Percentiles rank a stretch among this genome's conserved stretches.
Conservation (phyloP, 2,113 vertebrate species). For the Callipepla squamata region DNA sequence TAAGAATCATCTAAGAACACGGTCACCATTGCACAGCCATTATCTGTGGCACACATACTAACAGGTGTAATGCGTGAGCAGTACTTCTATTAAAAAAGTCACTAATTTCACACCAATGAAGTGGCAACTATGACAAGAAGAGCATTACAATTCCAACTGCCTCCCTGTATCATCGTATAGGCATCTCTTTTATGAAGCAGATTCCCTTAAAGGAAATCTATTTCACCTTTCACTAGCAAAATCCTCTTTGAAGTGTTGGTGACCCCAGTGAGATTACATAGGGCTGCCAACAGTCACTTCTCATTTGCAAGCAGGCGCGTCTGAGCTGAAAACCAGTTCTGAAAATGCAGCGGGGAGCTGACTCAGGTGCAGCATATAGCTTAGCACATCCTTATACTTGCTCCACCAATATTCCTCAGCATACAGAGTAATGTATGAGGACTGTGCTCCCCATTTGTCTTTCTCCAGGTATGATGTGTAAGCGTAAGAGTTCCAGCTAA, state of each 20-base stretch:
- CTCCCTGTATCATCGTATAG: background rate
- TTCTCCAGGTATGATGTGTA: background rate
- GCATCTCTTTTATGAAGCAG: background rate
- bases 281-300: background rate
- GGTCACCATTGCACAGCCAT: background rate
- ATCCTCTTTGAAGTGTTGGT: slow-evolving; percentile 30
- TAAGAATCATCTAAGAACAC: background rate
- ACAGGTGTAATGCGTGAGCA: background rate
- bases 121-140: background rate
- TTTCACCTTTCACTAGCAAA: slow-evolving; percentile 2
- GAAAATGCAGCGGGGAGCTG: background rate
- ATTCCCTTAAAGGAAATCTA: background rate
- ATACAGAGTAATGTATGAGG: background rate
- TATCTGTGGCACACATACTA: accelerated
- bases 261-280: background rate
- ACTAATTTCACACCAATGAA: background rate
- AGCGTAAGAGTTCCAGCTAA: background rate
- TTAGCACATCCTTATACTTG: background rate
- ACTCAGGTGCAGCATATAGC: background rate
- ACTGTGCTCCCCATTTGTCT: background rate
- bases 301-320: slow-evolving; percentile 30
- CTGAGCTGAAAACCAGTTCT: background rate
- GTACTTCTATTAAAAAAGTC: background rate
- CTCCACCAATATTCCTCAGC: background rate
- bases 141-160: background rate